Percentiles rank a stretch among this genome's conserved stretches.
Conservation (phyloP, 2,113 vertebrate species). For the Coryphaenoides rupestris region DNA sequence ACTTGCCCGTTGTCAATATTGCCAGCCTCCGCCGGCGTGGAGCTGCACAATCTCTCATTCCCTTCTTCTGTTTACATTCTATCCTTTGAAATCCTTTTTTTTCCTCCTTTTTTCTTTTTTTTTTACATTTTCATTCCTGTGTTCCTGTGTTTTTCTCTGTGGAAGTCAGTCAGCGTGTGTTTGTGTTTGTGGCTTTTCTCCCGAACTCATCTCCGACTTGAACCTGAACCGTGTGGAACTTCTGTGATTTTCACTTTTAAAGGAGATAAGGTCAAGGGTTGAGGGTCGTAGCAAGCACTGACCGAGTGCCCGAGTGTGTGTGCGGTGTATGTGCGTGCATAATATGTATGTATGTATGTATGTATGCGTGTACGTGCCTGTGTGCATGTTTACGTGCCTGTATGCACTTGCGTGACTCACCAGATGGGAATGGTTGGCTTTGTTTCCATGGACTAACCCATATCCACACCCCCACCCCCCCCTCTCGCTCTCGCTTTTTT, state of each 20-base stretch:
- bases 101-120: background rate
- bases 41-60: constrained; percentile 27
- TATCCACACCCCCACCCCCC: background rate
- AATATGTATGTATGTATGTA: no score
- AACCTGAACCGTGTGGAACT: no score
- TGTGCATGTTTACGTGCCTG: constrained; percentile 40
- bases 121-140: background rate
- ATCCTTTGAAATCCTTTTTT: background rate
- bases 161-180: background rate
- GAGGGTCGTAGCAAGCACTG: no score
- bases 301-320: no score
- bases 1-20: constrained; percentile 33
- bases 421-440: constrained; percentile 60
- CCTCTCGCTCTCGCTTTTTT: background rate
- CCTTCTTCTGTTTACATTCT: constrained; percentile 1
- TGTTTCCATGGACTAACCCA: constrained; percentile 40
- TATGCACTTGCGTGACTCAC: constrained; percentile 49
- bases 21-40: constrained; percentile 17
- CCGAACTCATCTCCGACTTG: background rate
- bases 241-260: no score
- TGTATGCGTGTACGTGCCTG: background rate
- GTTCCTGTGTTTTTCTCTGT: background rate
- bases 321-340: no score
- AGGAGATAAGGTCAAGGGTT: no score
- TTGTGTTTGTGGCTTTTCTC: background rate